A percentile compares a stretch with the other conserved stretches of the same genome.
Conservation (phyloP, 2,888 invertebrate species). For the Nomada hirtipes region DNA sequence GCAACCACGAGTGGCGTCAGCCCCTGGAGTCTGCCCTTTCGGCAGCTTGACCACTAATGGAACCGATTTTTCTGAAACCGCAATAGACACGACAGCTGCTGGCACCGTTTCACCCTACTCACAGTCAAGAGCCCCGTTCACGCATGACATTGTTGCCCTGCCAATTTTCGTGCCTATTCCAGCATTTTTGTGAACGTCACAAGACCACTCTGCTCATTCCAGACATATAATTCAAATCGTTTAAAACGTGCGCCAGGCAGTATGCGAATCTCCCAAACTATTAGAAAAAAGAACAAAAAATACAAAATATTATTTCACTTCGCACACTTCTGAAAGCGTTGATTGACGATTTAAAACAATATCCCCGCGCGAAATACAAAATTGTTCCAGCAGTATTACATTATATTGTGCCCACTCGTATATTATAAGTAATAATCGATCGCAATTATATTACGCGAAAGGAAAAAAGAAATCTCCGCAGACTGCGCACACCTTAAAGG, state of each 20-base stretch:
- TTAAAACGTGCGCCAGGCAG: neutral
- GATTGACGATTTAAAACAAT: too few relatives aligned
- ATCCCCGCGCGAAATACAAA: too few relatives aligned
- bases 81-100: constrained; percentile 36
- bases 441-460: too few relatives aligned
- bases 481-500: too few relatives aligned
- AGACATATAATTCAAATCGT: neutral
- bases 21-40: constrained; percentile 13
- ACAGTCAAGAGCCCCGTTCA: constrained; percentile 4
- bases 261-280: neutral
- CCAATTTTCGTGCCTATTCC: neutral
- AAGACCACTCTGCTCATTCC: too few relatives aligned
- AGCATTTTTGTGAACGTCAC: neutral
- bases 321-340: too few relatives aligned
- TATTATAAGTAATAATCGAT: too few relatives aligned
- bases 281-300: neutral
- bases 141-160: neutral
- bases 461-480: too few relatives aligned
- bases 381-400: too few relatives aligned
- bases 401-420: too few relatives aligned
- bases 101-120: constrained; percentile 8
- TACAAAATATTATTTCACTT: too few relatives aligned
- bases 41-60: constrained; percentile 26
- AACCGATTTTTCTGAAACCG: constrained; percentile 35
- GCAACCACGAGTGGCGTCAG: constrained; percentile 22